phyloP scores from a whole-genome alignment of 2,888 invertebrate genomes.

The Tipula helvola region DNA sequence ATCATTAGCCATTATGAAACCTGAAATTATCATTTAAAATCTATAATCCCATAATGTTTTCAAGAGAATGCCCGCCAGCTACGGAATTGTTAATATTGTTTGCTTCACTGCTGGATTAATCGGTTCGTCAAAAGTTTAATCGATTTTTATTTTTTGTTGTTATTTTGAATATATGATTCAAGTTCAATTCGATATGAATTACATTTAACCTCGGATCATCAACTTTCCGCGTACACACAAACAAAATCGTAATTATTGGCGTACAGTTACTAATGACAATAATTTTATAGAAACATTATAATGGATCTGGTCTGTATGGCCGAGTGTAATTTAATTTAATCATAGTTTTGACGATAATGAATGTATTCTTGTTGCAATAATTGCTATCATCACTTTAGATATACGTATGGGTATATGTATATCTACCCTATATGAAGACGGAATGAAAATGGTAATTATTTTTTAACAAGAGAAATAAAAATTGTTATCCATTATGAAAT shows the following conservation, averaged over 20 bases:
- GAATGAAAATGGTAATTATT: neutral
- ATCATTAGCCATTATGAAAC: neutral
- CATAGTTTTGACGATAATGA: constrained; percentile 4
- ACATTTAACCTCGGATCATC: neutral
- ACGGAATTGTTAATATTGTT: neutral
- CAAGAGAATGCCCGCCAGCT: neutral
- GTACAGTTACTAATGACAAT: neutral
- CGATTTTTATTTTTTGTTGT: neutral
- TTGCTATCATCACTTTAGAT: neutral
- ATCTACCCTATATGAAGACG: neutral
- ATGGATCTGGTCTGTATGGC: neutral
- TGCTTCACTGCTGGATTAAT: neutral
- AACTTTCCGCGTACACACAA: neutral
- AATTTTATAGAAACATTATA: neutral
- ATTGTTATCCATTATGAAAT: neutral
- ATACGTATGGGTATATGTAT: neutral
- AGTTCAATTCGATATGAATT: neutral
- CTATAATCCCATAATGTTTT: neutral
- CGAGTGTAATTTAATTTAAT: neutral
- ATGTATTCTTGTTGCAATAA: neutral
- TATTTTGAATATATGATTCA: neutral
- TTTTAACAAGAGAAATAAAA: neutral
- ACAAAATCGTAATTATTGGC: neutral
- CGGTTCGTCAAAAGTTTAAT: neutral
- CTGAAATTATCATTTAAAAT: neutral